phyloP scores from a whole-genome alignment of 1,140 invertebrate genomes.

The Drosophila azteca region DNA sequence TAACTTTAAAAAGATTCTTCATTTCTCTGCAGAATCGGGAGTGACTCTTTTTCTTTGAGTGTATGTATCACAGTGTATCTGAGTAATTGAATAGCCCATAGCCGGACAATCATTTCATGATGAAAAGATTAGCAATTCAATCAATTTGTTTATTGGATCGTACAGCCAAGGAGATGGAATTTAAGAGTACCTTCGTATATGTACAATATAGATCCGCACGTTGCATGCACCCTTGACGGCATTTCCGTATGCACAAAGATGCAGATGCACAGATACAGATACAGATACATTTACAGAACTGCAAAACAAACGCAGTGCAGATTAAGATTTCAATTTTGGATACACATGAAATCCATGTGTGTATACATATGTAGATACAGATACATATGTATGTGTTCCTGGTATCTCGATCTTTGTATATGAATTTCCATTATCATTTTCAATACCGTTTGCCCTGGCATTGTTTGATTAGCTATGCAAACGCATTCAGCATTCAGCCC shows the following conservation, averaged over 20 bases:
- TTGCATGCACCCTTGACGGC: conserved; percentile 15
- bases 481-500: not conserved
- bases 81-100: too few species aligned
- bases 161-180: conserved; percentile 1
- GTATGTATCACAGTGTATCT: too few species aligned
- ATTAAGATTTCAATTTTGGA: too few species aligned
- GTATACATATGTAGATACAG: not conserved
- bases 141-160: not conserved
- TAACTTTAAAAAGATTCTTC: not conserved
- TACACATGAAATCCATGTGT: not conserved
- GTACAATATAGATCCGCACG: conserved; percentile 11
- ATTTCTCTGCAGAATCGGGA: too few species aligned
- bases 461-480: conserved; percentile 35
- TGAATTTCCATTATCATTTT: conserved; percentile 48
- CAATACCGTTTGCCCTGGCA: conserved; percentile 31
- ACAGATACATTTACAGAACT: conserved; percentile 18
- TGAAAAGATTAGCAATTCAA: not conserved
- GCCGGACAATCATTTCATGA: too few species aligned
- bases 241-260: conserved; percentile 42
- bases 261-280: not conserved
- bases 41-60: too few species aligned
- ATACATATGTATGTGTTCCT: not conserved
- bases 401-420: conserved; percentile 7
- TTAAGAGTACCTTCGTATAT: conserved; percentile 17
- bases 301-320: conserved; percentile 1